Evolutionary conservation across 1,140 invertebrate species (phyloP), one percentile per base, ranked within the genome.

Genomic region (Neocloeon triangulifer): DNA sequence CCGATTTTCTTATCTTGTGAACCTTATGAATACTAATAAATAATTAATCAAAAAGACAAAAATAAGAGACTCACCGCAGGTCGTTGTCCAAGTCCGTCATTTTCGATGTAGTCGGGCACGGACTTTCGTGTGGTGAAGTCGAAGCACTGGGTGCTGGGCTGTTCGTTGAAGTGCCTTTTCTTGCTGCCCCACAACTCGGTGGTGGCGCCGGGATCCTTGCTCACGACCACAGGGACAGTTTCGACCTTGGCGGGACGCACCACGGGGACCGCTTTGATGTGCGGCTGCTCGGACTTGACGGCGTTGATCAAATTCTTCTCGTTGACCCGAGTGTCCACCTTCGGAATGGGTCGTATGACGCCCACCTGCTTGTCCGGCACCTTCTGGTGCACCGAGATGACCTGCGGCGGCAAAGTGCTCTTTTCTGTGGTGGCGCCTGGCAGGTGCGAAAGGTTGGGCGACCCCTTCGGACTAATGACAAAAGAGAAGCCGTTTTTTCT

Each of bases 61-160:
- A 21, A n/a, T 6, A 37, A 37, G 32, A 25, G 31, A 51, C 59
- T 66, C 46, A 78, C 75, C 68, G 73, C 77, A 38, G 67, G 62
- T 40, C 66, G 63, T 44, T 71, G 65, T 33, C 66, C 66, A 41
- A 77, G 59, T 34, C 76, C 78, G 57, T 85, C 79, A 55, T 84
- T 82, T 51, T 81, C 75, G 47, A 85, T 80, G 53, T 86, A 84
- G 61, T 84, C 77, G 28, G 81, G 80, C 39, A 84, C 76, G 41
- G 76, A 72, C 49, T 76, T 77, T 41, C 73, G 64, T 48, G 66
- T 62, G 39, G 70, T 77, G 53, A 85, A 88, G 55, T 85, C 81
- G 52, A 85, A 85, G 28, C 85, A 76, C 53, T 82, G 73, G 7
- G 74, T 71, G 40, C 68, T 78, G 50, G 51, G 42, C 34, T 58